phyloP scores from a whole-genome alignment of 1,140 invertebrate genomes.

The Anagrus nilaparvatae region DNA sequence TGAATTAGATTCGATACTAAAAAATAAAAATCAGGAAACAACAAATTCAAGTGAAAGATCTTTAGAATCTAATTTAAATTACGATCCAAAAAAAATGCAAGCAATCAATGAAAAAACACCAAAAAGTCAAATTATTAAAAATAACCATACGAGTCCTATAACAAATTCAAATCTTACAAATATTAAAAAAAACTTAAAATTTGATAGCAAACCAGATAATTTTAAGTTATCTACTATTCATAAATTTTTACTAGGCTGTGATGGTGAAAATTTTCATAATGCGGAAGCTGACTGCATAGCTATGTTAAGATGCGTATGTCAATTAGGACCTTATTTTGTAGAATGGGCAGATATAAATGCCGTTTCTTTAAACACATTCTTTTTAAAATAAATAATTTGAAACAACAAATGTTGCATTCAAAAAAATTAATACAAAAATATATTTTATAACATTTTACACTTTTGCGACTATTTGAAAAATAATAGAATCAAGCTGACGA shows the following conservation, averaged over 20 bases:
- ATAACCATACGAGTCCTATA: not conserved
- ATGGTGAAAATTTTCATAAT: constrained; percentile 39
- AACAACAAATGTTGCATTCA: too few species aligned
- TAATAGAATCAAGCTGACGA: too few species aligned
- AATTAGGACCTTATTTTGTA: constrained; percentile 43
- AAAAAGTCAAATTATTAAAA: constrained; percentile 21
- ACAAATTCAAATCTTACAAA: constrained; percentile 1
- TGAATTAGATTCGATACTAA: constrained; percentile 7
- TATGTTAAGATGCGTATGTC: constrained; percentile 44
- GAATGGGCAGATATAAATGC: constrained; percentile 45
- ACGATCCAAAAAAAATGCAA: constrained; percentile 18
- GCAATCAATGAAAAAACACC: constrained; percentile 38
- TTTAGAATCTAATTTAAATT: too few species aligned
- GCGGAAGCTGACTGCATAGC: constrained; percentile 52
- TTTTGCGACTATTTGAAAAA: too few species aligned
- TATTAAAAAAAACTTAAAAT: constrained; percentile 4
- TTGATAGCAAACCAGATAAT: constrained; percentile 17
- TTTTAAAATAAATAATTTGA: constrained; percentile 9
- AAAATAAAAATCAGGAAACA: not conserved
- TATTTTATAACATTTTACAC: too few species aligned
- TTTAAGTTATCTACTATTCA: constrained; percentile 46
- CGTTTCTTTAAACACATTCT: constrained; percentile 29
- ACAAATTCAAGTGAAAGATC: too few species aligned
- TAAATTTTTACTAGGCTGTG: constrained; percentile 38
- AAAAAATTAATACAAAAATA: too few species aligned